Evolutionary conservation across 2,888 invertebrate species (phyloP).

Genomic region (Artemia sinica): DNA sequence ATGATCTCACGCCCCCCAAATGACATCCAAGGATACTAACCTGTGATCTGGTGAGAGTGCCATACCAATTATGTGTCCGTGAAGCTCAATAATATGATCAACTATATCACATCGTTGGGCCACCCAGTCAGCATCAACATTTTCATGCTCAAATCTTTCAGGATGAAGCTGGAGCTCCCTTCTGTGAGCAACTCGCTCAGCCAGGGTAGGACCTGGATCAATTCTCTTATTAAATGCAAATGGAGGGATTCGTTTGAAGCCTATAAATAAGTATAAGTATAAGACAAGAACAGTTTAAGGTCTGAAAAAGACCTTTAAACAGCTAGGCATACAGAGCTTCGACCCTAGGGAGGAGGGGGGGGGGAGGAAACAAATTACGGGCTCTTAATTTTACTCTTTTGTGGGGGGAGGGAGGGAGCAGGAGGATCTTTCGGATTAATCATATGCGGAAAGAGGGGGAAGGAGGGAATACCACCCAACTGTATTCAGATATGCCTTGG

Average conservation of each 20-base stretch:
- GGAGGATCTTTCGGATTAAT: no score
- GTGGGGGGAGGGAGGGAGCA: no score
- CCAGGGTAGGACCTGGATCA: conserved; percentile 48
- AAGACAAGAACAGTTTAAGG: no score
- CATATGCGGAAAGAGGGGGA: no score
- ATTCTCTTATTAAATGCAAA: conserved; percentile 48
- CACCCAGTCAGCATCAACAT: conserved; percentile 34
- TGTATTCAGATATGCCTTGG: no score
- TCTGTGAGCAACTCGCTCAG: conserved; percentile 44
- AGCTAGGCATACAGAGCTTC: no score
- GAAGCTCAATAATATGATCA: conserved; percentile 61
- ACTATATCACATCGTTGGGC: conserved; percentile 45
- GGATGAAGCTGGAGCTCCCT: conserved; percentile 35
- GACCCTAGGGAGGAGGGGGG: no score
- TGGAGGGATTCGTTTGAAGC: conserved; percentile 51
- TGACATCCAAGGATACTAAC: conserved; percentile 30
- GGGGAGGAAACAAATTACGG: no score
- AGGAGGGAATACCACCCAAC: no score
- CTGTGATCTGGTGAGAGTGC: conserved; percentile 63
- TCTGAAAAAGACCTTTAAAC: no score
- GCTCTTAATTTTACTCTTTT: no score
- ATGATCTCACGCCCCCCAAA: no score
- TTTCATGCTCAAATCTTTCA: conserved; percentile 47
- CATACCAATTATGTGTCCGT: conserved; percentile 75
- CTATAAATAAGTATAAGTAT: conserved; percentile 26